phyloP scores from a whole-genome alignment of 1,140 invertebrate species.

The Aporrectodea caliginosa region DNA sequence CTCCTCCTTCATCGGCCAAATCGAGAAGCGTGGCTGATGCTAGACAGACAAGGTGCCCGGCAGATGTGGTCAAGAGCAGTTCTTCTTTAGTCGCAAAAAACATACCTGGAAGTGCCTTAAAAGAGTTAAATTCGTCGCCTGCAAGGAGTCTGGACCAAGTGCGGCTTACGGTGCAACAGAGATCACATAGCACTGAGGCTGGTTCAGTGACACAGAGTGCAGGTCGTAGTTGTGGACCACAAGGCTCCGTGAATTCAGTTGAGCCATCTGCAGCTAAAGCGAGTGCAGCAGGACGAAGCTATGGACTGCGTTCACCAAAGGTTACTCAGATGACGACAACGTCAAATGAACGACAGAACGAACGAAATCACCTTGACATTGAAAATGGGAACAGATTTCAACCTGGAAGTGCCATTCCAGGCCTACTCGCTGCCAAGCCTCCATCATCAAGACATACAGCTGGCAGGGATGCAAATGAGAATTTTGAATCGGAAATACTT shows the following conservation, averaged over 20 bases:
- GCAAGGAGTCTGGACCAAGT: not conserved
- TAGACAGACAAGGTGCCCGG: not conserved
- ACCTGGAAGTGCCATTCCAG: not conserved
- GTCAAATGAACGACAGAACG: not conserved
- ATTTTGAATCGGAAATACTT: too few relatives aligned
- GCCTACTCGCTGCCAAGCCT: not conserved
- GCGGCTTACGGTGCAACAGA: not conserved
- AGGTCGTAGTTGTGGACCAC: not conserved
- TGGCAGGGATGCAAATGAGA: not conserved
- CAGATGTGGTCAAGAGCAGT: not conserved
- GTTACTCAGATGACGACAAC: not conserved
- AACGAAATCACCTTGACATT: not conserved
- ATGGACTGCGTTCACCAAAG: not conserved
- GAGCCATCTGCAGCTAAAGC: not conserved
- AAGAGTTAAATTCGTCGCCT: not conserved
- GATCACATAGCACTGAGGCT: too few relatives aligned
- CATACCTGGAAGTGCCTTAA: not conserved
- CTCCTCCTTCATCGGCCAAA: not conserved
- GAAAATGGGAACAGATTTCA: not conserved
- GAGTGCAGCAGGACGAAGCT: not conserved
- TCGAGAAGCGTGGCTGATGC: not conserved
- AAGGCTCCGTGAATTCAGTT: not conserved
- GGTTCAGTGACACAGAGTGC: not conserved
- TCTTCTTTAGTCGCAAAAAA: not conserved
- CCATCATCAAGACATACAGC: not conserved